These are phyloP conservation scores for Syngnathus typhle DNA, from an alignment of 2,113 vertebrate genomes.

Conservation along the genomic window DNA sequence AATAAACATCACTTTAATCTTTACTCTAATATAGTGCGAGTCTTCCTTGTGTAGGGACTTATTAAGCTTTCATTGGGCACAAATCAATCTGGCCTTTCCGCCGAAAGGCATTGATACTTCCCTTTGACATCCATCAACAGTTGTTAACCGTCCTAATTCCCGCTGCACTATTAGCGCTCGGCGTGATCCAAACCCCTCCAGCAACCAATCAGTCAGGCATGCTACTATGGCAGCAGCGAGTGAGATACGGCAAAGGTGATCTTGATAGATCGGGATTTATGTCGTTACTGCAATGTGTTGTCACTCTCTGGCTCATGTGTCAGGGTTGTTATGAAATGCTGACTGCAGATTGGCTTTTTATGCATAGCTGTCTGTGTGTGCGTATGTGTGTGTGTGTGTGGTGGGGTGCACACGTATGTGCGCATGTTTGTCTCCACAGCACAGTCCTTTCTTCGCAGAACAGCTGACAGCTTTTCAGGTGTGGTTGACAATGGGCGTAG, in stretches of 20 bases:
- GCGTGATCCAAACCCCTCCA: constrained; percentile 44
- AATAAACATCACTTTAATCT: neutral
- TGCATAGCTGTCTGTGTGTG: neutral
- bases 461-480: constrained; percentile 97
- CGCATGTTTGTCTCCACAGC: constrained; percentile 68
- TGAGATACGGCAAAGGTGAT: constrained; percentile 29
- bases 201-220: constrained; percentile 48
- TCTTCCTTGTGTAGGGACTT: neutral
- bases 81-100: constrained; percentile 47
- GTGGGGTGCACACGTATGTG: constrained; percentile 5
- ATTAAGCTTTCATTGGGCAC: constrained; percentile 47
- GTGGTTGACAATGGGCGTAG: constrained; percentile 96
- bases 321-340: constrained; percentile 28
- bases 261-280: constrained; percentile 53
- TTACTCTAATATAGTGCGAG: neutral
- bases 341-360: constrained; percentile 23
- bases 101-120: constrained; percentile 39
- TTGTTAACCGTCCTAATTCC: constrained; percentile 38
- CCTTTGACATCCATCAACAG: constrained; percentile 40
- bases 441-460: constrained; percentile 95
- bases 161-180: constrained; percentile 42
- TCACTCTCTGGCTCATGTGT: constrained; percentile 45
- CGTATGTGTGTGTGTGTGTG: constrained; percentile 16
- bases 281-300: constrained; percentile 49
- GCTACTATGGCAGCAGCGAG: constrained; percentile 28